These are phyloP conservation scores for Drosophila hamatofila DNA, from an alignment of 2,888 invertebrate species.

Conservation along the genomic window DNA sequence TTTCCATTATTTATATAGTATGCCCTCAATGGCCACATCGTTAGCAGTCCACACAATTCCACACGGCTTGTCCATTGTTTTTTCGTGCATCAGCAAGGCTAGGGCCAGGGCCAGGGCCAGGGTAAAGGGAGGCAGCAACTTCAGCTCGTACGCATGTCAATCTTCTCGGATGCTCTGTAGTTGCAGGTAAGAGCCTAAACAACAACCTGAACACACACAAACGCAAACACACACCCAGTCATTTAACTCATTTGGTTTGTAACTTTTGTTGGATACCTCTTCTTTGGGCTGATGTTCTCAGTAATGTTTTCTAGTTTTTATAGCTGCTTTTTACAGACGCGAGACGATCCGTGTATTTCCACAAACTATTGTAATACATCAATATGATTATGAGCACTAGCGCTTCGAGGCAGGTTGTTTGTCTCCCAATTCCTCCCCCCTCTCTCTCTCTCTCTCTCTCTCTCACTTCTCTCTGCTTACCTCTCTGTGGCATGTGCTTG, in stretches of 20 bases:
- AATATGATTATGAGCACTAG: slow-evolving; percentile 75
- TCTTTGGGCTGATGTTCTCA: slow-evolving; percentile 17
- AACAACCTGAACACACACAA: slow-evolving; percentile 22
- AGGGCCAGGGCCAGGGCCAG: not conserved
- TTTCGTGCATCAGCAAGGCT: slow-evolving; percentile 22
- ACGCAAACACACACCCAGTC: slow-evolving; percentile 1
- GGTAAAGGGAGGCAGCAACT: not conserved
- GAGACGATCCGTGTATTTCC: slow-evolving; percentile 57
- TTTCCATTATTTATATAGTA: slow-evolving; percentile 70
- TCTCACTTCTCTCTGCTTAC: slow-evolving; percentile 1
- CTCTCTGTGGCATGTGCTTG: slow-evolving; percentile 72
- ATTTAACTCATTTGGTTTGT: slow-evolving; percentile 64
- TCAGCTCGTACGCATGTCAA: slow-evolving; percentile 54
- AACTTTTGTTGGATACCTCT: slow-evolving; percentile 53
- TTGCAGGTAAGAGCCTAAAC: slow-evolving; percentile 41
- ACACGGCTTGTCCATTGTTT: slow-evolving; percentile 54
- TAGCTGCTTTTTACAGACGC: slow-evolving; percentile 56
- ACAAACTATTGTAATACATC: slow-evolving; percentile 79
- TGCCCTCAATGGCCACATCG: slow-evolving; percentile 59
- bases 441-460: not conserved
- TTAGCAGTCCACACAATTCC: slow-evolving; percentile 43
- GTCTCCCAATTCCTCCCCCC: not conserved
- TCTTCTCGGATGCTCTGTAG: slow-evolving; percentile 46
- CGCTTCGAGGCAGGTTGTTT: slow-evolving; percentile 37
- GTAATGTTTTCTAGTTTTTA: slow-evolving; percentile 71